Percentiles rank a stretch among this genome's conserved stretches.
Evolutionary conservation across 1,140 invertebrate genomes (phyloP).

Genomic region (Rhopalosiphum maidis): DNA sequence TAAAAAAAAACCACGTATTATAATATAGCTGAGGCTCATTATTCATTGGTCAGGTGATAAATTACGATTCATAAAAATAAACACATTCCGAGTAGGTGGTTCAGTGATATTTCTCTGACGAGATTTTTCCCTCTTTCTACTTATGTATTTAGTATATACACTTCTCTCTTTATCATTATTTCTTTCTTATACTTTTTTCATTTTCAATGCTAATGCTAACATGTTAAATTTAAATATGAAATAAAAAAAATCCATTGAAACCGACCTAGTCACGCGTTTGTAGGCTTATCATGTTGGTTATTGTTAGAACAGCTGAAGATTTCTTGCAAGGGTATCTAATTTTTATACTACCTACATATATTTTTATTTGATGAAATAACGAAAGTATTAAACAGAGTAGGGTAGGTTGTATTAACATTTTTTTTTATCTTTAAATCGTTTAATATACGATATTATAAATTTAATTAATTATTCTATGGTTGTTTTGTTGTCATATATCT

Average conservation of each 20-base stretch:
- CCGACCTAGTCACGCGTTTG: neutral
- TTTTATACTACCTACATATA: neutral
- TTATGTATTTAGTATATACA: neutral
- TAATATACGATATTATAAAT: neutral
- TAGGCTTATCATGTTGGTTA: neutral
- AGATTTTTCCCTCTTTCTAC: conserved; percentile 13
- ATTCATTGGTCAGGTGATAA: conserved; percentile 19
- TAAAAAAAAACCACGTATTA: neutral
- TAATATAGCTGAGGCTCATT: neutral
- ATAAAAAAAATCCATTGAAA: neutral
- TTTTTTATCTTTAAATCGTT: neutral
- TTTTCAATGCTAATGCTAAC: neutral
- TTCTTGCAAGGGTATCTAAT: neutral
- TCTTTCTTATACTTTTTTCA: neutral
- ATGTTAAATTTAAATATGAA: neutral
- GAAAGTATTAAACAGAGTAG: neutral
- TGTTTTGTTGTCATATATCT: neutral
- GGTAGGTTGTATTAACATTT: neutral
- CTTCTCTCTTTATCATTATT: neutral
- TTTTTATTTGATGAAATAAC: neutral
- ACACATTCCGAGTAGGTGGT: conserved; percentile 15
- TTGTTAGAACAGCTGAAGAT: conserved; percentile 31
- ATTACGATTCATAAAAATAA: conserved; percentile 42
- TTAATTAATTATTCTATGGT: neutral
- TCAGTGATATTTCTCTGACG: conserved; percentile 15